Conservation (phyloP, 2,113 vertebrate genomes). For the Guaruba guarouba region DNA sequence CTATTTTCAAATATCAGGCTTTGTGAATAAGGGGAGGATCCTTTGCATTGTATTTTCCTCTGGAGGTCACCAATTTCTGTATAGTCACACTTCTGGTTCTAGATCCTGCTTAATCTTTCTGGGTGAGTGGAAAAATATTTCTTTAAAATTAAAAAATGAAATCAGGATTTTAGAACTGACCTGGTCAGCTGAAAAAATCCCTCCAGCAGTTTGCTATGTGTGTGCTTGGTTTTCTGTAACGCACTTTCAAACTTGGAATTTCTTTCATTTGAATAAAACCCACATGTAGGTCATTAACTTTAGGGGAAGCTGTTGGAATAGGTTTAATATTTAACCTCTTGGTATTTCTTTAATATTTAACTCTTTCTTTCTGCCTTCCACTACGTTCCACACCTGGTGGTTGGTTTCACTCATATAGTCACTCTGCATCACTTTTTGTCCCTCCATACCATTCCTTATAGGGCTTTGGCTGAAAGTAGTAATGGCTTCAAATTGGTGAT, state of each 20-base stretch:
- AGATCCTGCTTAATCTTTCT: background rate
- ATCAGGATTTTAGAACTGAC: background rate
- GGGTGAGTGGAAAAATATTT: background rate
- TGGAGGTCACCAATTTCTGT: background rate
- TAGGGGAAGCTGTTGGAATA: background rate
- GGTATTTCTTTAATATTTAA: background rate
- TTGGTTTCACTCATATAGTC: background rate
- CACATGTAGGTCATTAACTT: background rate
- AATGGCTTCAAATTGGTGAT: background rate
- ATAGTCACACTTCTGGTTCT: background rate
- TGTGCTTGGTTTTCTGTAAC: background rate
- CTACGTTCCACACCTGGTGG: background rate
- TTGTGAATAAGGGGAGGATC: background rate
- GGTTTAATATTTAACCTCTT: conserved; percentile 50
- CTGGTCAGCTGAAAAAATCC: background rate
- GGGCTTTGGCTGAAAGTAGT: background rate
- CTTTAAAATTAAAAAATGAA: background rate
- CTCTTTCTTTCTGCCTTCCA: background rate
- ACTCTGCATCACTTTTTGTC: background rate
- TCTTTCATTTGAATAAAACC: background rate
- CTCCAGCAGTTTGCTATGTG: background rate
- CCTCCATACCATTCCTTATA: background rate
- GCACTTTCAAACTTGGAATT: background rate
- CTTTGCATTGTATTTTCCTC: background rate
- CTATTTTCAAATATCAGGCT: background rate